phyloP scores from a whole-genome alignment of 2,888 invertebrate species.

The Nephrotoma appendiculata region DNA sequence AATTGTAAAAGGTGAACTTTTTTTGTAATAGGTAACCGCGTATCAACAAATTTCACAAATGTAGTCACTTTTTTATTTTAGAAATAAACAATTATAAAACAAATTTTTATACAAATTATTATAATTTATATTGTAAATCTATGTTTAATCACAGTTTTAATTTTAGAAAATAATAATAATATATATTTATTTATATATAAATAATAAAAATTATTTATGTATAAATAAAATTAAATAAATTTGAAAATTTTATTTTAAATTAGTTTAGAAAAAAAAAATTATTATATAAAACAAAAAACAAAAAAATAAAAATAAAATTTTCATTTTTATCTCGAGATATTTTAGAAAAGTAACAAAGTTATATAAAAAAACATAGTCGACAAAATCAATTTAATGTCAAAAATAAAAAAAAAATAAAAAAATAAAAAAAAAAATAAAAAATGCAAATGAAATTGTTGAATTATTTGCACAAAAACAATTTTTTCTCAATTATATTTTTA shows the following conservation, averaged over 20 bases:
- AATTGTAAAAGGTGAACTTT: not conserved
- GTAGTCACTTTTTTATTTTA: slow-evolving; percentile 4
- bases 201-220: not conserved
- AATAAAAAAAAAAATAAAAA: not conserved
- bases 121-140: slow-evolving; percentile 4
- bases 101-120: slow-evolving; percentile 4
- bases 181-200: not conserved
- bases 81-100: not conserved
- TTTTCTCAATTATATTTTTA: not conserved
- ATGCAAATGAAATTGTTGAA: not conserved
- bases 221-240: not conserved
- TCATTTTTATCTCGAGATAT: not conserved
- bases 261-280: not conserved
- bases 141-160: slow-evolving; percentile 2
- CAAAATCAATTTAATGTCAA: not conserved
- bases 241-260: not conserved
- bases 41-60: not conserved
- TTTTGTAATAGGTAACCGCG: not conserved
- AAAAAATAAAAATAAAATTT: not conserved
- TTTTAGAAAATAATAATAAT: not conserved
- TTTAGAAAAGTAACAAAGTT: not conserved
- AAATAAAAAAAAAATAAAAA: not conserved
- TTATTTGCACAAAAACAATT: not conserved
- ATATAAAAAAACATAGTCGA: not conserved
- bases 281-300: not conserved